Percentiles rank a stretch among this genome's conserved stretches.
phyloP scores from a whole-genome alignment of 2,113 vertebrate species.

The Melanotaenia duboulayi region DNA sequence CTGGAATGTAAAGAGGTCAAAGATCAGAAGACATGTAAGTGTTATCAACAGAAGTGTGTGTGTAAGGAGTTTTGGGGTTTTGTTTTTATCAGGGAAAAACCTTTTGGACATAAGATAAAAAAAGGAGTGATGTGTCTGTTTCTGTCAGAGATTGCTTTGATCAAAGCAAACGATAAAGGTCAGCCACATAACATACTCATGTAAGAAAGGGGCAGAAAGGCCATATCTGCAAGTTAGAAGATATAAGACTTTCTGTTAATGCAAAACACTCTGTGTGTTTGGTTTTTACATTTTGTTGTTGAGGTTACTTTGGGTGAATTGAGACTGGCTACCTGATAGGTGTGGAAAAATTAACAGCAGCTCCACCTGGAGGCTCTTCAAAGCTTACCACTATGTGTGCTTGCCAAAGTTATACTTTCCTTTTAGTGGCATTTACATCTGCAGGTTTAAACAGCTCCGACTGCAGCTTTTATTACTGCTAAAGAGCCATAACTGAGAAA shows the following conservation, averaged over 20 bases:
- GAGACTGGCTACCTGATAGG: background rate
- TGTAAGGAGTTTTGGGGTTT: background rate
- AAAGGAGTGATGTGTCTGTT: background rate
- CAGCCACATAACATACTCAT: background rate
- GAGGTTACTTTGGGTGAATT: background rate
- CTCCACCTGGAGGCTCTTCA: background rate
- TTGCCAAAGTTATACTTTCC: background rate
- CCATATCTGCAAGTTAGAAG: background rate
- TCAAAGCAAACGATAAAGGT: background rate
- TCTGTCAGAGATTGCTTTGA: background rate
- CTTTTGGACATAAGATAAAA: background rate
- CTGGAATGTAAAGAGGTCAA: constrained; percentile 68
- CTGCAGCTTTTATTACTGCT: constrained; percentile 1
- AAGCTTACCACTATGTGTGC: background rate
- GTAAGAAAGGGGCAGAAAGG: background rate
- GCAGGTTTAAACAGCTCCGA: constrained; percentile 10
- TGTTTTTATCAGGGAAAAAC: background rate
- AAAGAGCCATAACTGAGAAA: background rate
- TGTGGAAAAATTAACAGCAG: background rate
- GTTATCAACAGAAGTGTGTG: background rate
- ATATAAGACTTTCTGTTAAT: background rate
- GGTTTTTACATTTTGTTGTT: background rate
- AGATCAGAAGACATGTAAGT: background rate
- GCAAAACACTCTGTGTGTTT: background rate
- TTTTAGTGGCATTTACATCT: background rate